These are phyloP conservation scores for Nymphicus hollandicus DNA, from an alignment of 2,113 vertebrate species.

Conservation along the genomic window DNA sequence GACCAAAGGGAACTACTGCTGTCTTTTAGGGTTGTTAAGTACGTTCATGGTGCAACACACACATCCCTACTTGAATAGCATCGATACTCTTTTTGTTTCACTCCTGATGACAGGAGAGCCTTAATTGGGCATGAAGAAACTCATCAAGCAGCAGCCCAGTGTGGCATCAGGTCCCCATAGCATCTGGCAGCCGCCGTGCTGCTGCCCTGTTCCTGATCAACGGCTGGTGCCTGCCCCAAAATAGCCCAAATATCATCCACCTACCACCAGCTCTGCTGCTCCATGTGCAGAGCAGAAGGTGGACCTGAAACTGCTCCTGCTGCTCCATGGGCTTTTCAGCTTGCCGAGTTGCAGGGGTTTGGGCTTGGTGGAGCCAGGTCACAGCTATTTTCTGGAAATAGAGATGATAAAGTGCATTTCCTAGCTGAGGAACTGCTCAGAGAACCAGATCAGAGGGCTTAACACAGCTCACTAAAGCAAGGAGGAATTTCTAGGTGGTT, in stretches of 20 bases:
- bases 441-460: not conserved
- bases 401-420: not conserved
- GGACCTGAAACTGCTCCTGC: not conserved
- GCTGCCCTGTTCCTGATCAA: not conserved
- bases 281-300: not conserved
- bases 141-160: slow-evolving; percentile 39
- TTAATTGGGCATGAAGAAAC: slow-evolving; percentile 63
- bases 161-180: not conserved
- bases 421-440: not conserved
- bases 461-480: not conserved
- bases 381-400: not conserved
- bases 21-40: not conserved
- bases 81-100: not conserved
- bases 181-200: slow-evolving; percentile 49
- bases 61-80: slow-evolving; percentile 6
- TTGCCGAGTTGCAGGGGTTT: not conserved
- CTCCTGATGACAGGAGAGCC: slow-evolving; percentile 12
- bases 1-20: not conserved
- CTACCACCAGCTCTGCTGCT: not conserved
- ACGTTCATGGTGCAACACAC: not conserved
- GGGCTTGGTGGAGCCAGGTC: not conserved
- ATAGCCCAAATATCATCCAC: not conserved
- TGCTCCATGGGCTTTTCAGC: not conserved
- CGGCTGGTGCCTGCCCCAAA: not conserved
- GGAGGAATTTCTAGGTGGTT: not conserved